Conservation (phyloP, 2,797 vertebrate genomes). For the Dallia pectoralis region DNA sequence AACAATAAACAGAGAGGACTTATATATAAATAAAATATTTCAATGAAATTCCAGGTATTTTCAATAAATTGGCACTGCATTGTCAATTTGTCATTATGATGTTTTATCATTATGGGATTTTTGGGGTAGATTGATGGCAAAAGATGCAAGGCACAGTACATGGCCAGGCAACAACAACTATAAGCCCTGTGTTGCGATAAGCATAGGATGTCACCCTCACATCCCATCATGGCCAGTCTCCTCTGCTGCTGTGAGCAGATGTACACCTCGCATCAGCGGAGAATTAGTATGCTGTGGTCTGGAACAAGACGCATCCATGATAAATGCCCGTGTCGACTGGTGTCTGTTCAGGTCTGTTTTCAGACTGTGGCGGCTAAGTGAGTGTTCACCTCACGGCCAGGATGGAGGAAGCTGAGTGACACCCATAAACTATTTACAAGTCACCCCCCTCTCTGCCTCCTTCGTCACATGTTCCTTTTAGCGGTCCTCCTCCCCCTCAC, state of each 20-base stretch:
- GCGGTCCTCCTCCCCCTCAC: neutral
- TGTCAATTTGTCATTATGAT: too few relatives aligned
- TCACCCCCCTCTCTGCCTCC: too few relatives aligned
- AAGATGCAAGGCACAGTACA: too few relatives aligned
- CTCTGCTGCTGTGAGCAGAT: neutral
- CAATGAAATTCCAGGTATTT: too few relatives aligned
- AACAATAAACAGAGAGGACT: too few relatives aligned
- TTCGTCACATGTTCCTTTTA: neutral
- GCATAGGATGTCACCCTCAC: neutral
- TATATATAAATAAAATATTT: too few relatives aligned
- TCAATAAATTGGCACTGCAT: too few relatives aligned
- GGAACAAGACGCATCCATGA: neutral
- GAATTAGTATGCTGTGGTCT: neutral
- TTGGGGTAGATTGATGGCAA: too few relatives aligned
- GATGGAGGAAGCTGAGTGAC: neutral
- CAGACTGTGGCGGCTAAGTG: conserved; percentile 7
- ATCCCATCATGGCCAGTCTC: neutral
- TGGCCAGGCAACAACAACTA: neutral
- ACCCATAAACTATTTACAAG: conserved; percentile 3
- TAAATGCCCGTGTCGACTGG: neutral
- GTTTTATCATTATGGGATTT: too few relatives aligned
- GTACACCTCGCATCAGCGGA: neutral
- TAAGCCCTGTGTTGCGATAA: neutral
- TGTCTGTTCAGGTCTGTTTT: conserved; percentile 9
- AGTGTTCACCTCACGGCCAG: neutral